Conservation (phyloP, 2,797 vertebrate genomes). For the Coendou prehensilis region DNA sequence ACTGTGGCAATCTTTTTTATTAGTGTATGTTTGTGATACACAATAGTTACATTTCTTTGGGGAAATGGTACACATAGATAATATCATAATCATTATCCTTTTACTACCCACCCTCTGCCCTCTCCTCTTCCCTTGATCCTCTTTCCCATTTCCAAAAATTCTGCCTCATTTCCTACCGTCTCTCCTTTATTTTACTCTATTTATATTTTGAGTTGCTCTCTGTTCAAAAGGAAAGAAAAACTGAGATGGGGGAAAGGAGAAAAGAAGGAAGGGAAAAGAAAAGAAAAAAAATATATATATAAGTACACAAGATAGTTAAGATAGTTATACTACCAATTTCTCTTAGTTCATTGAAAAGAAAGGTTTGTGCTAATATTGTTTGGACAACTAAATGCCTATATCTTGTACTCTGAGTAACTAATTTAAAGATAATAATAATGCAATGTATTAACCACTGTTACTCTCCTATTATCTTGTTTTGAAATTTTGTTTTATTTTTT, state of each 20-base stretch:
- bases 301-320: too few species aligned
- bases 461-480: too few species aligned
- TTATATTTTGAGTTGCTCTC: background rate
- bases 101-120: background rate
- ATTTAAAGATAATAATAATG: too few species aligned
- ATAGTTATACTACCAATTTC: background rate
- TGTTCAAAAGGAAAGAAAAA: background rate
- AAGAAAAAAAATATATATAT: background rate
- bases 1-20: background rate
- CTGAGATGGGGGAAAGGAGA: background rate
- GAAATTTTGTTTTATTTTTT: too few species aligned
- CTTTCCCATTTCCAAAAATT: background rate
- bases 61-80: background rate
- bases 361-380: too few species aligned
- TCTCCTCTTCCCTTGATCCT: background rate
- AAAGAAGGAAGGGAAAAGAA: background rate
- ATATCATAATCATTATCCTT: background rate
- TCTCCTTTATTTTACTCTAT: background rate
- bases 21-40: background rate
- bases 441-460: too few species aligned
- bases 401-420: too few species aligned
- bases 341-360: background rate
- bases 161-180: background rate
- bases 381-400: too few species aligned
- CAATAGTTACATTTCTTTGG: background rate